Evolutionary conservation across 2,797 vertebrate genomes (phyloP), one percentile per base, ranked within the genome.

Genomic region (Eutrigla gurnardus): DNA sequence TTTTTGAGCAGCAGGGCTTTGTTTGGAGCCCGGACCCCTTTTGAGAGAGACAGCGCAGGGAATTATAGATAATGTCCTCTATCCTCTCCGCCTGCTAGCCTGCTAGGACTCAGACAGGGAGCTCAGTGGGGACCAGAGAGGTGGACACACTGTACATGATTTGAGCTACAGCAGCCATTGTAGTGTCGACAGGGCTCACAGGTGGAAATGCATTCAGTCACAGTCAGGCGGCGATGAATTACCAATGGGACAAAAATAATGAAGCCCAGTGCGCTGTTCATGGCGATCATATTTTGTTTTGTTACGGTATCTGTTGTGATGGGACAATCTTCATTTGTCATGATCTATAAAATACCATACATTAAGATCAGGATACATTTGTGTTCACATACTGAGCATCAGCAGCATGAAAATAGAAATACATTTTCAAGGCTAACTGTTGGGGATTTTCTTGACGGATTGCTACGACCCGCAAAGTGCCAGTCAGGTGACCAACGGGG

Each of bases 61-160:
- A 93, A 93, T 93, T 92, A 93, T 79, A 93, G 84, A 92, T 91
- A 92, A 94, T 94, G 88, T 93, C 76, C 81, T 85, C 88, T 43
- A 76, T 88, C 86, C 62, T 62, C 76, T 83, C 69, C 60, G 71
- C 66, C 71, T 77, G 79, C 77, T 69, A 75, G 82, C 75, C 74
- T 76, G 77, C 85, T 59, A 83, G 85, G 84, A 86, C 83, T 66
- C 83, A 88, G 76, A 90, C 79, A 81, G 67, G 70, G 77, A 81
- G 73, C 90, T 73, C 90, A 80, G 81, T 86, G 76, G 87, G 82
- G 80, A 86, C 85, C 78, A 65, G 81, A 70, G 78, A 85, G 77
- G 74, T 88, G 79, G 87, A 90, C 83, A 72, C 75, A 85, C 74
- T 84, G 83, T 83, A 84, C 79, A 81, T 81, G 83, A 85, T 86